A percentile compares a stretch with the other conserved stretches of the same genome.
These are phyloP conservation scores for Boleophthalmus pectinirostris DNA, from an alignment of 2,113 vertebrate species.

Conservation along the genomic window DNA sequence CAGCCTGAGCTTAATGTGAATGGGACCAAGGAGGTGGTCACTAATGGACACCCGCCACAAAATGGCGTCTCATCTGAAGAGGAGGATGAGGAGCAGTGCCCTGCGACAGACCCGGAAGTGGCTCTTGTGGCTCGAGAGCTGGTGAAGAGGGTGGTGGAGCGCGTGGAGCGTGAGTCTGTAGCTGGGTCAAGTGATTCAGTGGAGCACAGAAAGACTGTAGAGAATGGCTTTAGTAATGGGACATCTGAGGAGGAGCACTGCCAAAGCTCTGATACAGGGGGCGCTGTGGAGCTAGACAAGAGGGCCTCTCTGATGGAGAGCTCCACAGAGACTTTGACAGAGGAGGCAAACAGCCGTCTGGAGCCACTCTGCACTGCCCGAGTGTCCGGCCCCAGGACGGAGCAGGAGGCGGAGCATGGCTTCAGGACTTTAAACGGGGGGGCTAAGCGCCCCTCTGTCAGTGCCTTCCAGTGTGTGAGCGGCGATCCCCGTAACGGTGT, in stretches of 20 bases:
- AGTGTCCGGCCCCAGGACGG: slow-evolving; percentile 55
- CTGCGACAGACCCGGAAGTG: slow-evolving; percentile 17
- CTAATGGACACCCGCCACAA: slow-evolving; percentile 51
- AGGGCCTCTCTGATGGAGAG: slow-evolving; percentile 80
- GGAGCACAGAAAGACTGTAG: slow-evolving; percentile 62
- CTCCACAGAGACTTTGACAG: slow-evolving; percentile 86
- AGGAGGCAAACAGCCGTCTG: slow-evolving; percentile 73
- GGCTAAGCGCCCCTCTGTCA: slow-evolving; percentile 73
- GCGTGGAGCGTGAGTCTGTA: slow-evolving; percentile 14
- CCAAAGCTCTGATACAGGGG: slow-evolving; percentile 35
- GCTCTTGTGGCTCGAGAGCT: slow-evolving; percentile 16
- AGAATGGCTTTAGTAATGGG: slow-evolving; percentile 54
- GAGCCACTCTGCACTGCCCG: slow-evolving; percentile 49
- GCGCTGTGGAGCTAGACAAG: slow-evolving; percentile 63
- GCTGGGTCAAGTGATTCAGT: slow-evolving; percentile 20
- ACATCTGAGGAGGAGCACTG: slow-evolving; percentile 43
- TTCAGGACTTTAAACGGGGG: slow-evolving; percentile 81
- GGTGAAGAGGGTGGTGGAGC: slow-evolving; percentile 34
- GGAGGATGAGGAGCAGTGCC: slow-evolving; percentile 23
- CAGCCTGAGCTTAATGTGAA: slow-evolving; percentile 16
- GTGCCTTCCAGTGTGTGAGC: slow-evolving; percentile 84
- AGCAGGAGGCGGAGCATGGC: slow-evolving; percentile 64
- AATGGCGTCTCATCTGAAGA: slow-evolving; percentile 13
- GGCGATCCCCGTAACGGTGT: slow-evolving; percentile 81
- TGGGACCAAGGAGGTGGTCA: slow-evolving; percentile 15